Percentiles rank a stretch among this genome's conserved stretches.
phyloP scores from a whole-genome alignment of 2,888 invertebrate genomes.

The Hesperia comma region DNA sequence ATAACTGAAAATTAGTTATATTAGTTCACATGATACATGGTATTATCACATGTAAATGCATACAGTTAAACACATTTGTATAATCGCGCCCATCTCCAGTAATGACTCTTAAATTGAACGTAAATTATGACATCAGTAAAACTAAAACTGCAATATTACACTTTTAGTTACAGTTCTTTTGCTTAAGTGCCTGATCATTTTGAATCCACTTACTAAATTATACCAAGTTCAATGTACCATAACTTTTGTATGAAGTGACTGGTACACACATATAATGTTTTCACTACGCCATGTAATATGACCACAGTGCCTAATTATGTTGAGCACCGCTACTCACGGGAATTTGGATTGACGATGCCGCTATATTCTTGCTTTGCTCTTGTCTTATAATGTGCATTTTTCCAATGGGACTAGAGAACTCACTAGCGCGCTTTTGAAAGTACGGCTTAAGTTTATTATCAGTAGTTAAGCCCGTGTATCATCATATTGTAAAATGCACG shows the following conservation, averaged over 20 bases:
- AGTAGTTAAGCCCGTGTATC: no score
- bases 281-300: constrained; percentile 74
- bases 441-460: no score
- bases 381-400: constrained; percentile 25
- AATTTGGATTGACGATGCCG: constrained; percentile 71
- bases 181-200: constrained; percentile 62
- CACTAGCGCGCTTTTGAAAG: no score
- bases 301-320: constrained; percentile 67
- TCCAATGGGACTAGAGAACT: background rate
- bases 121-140: constrained; percentile 34
- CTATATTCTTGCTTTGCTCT: constrained; percentile 52
- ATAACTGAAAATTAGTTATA: background rate
- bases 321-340: constrained; percentile 71
- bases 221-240: constrained; percentile 74
- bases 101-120: constrained; percentile 26
- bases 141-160: constrained; percentile 30
- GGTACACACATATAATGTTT: constrained; percentile 80
- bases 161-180: constrained; percentile 36
- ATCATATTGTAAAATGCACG: no score
- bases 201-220: constrained; percentile 70
- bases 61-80: background rate
- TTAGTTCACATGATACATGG: background rate
- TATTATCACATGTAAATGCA: background rate
- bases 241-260: constrained; percentile 77
- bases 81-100: constrained; percentile 5